Percentiles rank a stretch among this genome's conserved stretches.
Conservation (phyloP, 2,888 invertebrate species). For the Drosophila phalerata region DNA sequence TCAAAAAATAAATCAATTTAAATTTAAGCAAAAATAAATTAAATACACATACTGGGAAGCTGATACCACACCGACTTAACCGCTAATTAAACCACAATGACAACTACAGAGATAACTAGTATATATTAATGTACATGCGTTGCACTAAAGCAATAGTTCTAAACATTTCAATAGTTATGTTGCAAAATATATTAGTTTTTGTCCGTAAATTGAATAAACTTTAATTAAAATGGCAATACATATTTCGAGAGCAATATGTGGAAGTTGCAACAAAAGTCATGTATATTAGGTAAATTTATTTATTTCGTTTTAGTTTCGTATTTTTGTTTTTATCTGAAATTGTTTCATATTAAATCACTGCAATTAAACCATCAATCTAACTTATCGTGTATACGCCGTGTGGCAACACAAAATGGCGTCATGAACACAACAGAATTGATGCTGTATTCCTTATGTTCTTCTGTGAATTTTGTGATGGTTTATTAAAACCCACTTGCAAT, state of each 20-base stretch:
- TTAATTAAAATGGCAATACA: constrained; percentile 14
- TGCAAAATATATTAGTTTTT: constrained; percentile 4
- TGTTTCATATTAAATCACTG: not conserved
- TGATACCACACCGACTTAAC: not conserved
- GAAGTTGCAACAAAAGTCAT: too few species aligned
- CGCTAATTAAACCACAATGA: constrained; percentile 15
- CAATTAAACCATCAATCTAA: not conserved
- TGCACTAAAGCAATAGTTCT: not conserved
- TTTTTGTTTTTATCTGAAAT: not conserved
- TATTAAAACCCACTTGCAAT: not conserved
- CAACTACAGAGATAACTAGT: not conserved
- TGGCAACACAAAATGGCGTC: constrained; percentile 14
- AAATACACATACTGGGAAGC: not conserved
- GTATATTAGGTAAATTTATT: too few species aligned
- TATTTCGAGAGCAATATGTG: constrained; percentile 2
- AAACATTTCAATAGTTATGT: too few species aligned
- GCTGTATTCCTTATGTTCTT: not conserved
- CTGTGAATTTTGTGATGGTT: not conserved
- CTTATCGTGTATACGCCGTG: constrained; percentile 17
- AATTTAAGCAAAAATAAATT: not conserved
- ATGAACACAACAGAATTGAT: constrained; percentile 17
- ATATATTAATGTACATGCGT: not conserved
- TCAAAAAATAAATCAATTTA: not conserved
- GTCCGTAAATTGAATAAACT: constrained; percentile 3
- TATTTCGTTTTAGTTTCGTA: not conserved